Evolutionary conservation across 2,113 vertebrate species (phyloP).

Genomic region (Eulacestoma nigropectus): DNA sequence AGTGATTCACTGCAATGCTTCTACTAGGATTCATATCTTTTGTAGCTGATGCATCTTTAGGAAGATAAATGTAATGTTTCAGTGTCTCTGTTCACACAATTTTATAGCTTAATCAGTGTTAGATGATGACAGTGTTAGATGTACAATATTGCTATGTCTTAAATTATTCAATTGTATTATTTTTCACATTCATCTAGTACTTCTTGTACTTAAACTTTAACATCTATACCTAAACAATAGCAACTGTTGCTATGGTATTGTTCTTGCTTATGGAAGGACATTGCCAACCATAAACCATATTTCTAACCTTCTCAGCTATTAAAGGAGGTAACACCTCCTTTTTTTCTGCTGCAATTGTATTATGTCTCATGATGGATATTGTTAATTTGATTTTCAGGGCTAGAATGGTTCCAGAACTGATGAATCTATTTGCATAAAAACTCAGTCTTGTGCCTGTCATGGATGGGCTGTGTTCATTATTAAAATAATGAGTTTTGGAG

Average conservation of each 20-base stretch:
- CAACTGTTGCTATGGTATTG: slow-evolving; percentile 3
- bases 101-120: not conserved
- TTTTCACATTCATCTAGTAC: not conserved
- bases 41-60: not conserved
- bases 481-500: slow-evolving; percentile 5
- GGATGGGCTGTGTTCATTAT: slow-evolving; percentile 11
- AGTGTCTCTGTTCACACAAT: not conserved
- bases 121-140: not conserved
- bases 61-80: not conserved
- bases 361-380: not conserved
- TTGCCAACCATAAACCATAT: not conserved
- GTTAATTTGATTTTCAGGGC: slow-evolving; percentile 37
- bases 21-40: not conserved
- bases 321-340: not conserved
- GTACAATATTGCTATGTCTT: not conserved
- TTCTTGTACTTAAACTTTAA: not conserved
- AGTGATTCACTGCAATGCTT: not conserved
- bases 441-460: not conserved
- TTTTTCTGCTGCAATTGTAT: not conserved
- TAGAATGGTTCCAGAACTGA: not conserved
- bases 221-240: not conserved
- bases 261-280: not conserved
- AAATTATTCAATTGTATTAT: not conserved
- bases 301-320: not conserved
- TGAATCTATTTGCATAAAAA: slow-evolving; percentile 26